Evolutionary conservation across 2,888 invertebrate genomes (phyloP).

Genomic region (Platypus cylindrus): DNA sequence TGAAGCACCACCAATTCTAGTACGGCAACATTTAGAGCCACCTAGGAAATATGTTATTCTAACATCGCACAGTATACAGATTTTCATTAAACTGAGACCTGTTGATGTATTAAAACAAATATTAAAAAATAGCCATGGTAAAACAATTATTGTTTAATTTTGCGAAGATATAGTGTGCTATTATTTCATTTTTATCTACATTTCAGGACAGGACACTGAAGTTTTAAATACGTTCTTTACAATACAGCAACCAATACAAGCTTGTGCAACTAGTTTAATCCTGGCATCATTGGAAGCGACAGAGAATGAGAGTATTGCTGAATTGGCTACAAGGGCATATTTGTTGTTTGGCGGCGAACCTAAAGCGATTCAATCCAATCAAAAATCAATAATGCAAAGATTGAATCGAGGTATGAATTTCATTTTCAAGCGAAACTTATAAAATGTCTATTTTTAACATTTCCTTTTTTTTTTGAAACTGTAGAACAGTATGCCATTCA

Average conservation of each 20-base stretch:
- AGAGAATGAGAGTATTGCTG: slow-evolving; percentile 56
- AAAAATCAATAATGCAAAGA: too few species aligned
- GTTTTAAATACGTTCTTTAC: slow-evolving; percentile 76
- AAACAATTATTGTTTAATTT: slow-evolving; percentile 1
- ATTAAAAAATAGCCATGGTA: slow-evolving; percentile 65
- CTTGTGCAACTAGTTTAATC: slow-evolving; percentile 77
- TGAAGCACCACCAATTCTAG: slow-evolving; percentile 51
- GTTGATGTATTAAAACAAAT: slow-evolving; percentile 78
- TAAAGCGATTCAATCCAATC: slow-evolving; percentile 21
- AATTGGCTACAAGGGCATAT: slow-evolving; percentile 86
- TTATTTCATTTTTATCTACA: not conserved
- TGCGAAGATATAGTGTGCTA: not conserved
- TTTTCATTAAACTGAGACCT: slow-evolving; percentile 72
- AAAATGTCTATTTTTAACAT: too few species aligned
- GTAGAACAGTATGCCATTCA: too few species aligned
- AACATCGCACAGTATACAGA: slow-evolving; percentile 77
- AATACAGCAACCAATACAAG: slow-evolving; percentile 72
- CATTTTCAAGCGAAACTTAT: too few species aligned
- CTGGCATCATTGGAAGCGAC: slow-evolving; percentile 60
- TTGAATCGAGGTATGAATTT: too few species aligned
- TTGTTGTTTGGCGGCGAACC: slow-evolving; percentile 83
- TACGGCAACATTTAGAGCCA: slow-evolving; percentile 58
- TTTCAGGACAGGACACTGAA: slow-evolving; percentile 56
- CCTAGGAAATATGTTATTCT: slow-evolving; percentile 72
- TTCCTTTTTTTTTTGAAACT: too few species aligned